A percentile compares a stretch with the other conserved stretches of the same genome.
phyloP scores from a whole-genome alignment of 2,888 invertebrate species.

The Drosophila anomalata region DNA sequence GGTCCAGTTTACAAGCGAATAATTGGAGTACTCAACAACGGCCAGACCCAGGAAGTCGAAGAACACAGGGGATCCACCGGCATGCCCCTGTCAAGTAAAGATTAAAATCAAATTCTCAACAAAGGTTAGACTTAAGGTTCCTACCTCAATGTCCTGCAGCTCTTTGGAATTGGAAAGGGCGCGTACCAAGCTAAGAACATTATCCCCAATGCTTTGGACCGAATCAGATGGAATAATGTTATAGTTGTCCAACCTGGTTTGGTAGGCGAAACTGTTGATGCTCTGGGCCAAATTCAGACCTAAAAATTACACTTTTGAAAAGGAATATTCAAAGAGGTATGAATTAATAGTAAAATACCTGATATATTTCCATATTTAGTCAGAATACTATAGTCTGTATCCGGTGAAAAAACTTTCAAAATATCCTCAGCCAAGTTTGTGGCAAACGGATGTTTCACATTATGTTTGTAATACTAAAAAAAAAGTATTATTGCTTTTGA shows the following conservation, averaged over 20 bases:
- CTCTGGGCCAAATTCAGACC: slow-evolving; percentile 88
- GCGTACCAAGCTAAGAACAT: slow-evolving; percentile 86
- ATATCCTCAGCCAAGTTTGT: slow-evolving; percentile 86
- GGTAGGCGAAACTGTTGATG: slow-evolving; percentile 90
- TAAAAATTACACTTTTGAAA: slow-evolving; percentile 64
- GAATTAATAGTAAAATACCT: slow-evolving; percentile 84
- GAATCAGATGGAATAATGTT: slow-evolving; percentile 87
- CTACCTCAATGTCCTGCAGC: slow-evolving; percentile 71
- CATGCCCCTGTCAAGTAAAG: slow-evolving; percentile 65
- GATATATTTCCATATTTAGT: slow-evolving; percentile 85
- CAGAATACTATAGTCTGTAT: slow-evolving; percentile 88
- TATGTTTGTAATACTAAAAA: slow-evolving; percentile 83
- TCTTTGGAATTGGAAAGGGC: slow-evolving; percentile 84
- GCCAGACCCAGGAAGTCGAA: slow-evolving; percentile 89
- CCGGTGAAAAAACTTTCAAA: slow-evolving; percentile 87
- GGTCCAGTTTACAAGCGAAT: slow-evolving; percentile 80
- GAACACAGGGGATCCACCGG: slow-evolving; percentile 86
- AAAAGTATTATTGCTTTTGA: too few relatives aligned
- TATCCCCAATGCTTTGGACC: slow-evolving; percentile 89
- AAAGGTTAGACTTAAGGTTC: background rate
- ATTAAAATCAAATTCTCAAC: background rate
- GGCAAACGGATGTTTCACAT: slow-evolving; percentile 86
- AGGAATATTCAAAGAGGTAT: background rate
- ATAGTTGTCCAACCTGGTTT: slow-evolving; percentile 89
- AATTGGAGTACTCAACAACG: slow-evolving; percentile 87